phyloP scores from a whole-genome alignment of 2,797 vertebrate genomes.

The Sorex maritimensis region DNA sequence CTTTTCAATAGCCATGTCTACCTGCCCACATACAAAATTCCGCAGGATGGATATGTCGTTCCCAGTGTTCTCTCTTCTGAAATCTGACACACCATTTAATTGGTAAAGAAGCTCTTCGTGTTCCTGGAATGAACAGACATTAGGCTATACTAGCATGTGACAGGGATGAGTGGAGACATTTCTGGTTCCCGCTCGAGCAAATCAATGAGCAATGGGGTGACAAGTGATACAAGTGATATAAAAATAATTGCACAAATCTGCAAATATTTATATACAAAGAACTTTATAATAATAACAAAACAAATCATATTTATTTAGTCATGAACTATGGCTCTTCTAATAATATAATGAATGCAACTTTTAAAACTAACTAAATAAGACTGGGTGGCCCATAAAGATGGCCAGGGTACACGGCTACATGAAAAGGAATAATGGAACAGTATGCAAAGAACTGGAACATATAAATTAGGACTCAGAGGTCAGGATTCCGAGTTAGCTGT shows the following conservation, averaged over 20 bases:
- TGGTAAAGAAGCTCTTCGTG: no score
- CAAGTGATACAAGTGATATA: no score
- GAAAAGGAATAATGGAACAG: neutral
- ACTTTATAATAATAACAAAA: slow-evolving; percentile 19
- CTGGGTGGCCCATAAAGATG: slow-evolving; percentile 15
- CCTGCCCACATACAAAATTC: no score
- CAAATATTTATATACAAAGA: slow-evolving; percentile 16
- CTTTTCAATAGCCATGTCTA: no score
- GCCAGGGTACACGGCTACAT: neutral
- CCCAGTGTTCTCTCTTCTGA: no score
- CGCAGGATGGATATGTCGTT: no score
- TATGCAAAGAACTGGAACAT: neutral
- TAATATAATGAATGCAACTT: neutral
- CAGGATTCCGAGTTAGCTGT: neutral
- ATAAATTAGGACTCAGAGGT: neutral
- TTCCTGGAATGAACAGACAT: no score
- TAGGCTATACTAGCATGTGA: no score
- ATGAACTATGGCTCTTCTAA: neutral
- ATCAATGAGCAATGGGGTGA: no score
- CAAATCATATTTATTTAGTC: neutral
- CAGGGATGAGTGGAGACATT: no score
- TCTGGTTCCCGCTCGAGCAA: no score
- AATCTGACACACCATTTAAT: no score
- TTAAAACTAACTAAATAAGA: neutral
- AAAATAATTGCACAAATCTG: neutral